Percentiles rank a stretch among this genome's conserved stretches.
These are phyloP conservation scores for Lasioglossum albipes DNA, from an alignment of 1,140 invertebrate species.

Conservation along the genomic window DNA sequence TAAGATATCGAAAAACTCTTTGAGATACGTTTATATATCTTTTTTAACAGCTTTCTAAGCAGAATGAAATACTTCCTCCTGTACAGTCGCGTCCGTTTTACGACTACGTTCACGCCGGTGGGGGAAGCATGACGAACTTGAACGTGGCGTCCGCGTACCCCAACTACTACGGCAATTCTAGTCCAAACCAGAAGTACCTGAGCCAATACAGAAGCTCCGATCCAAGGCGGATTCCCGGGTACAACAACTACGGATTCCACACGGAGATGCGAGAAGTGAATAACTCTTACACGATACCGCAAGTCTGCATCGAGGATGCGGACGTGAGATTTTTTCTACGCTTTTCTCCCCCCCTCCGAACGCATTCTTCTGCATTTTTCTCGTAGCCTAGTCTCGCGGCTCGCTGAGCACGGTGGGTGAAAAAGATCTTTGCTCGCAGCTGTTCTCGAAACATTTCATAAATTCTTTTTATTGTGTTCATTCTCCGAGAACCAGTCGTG, in stretches of 20 bases:
- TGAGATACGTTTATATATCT: too few relatives aligned
- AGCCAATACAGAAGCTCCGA: conserved; percentile 46
- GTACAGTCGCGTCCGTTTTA: conserved; percentile 66
- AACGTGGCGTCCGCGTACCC: conserved; percentile 50
- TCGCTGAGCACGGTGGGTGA: not conserved
- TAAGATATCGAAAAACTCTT: too few relatives aligned
- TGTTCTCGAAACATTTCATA: too few relatives aligned
- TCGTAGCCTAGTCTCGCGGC: not conserved
- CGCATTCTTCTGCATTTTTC: not conserved
- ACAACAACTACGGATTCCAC: conserved; percentile 74
- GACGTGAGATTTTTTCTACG: conserved; percentile 63
- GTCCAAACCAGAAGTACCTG: conserved; percentile 56
- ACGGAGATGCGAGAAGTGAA: conserved; percentile 75
- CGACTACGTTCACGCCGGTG: conserved; percentile 69
- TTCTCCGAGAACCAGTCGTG: too few relatives aligned
- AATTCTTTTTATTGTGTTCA: too few relatives aligned
- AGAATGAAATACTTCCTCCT: not conserved
- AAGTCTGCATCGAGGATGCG: conserved; percentile 69
- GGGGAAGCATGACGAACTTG: conserved; percentile 43
- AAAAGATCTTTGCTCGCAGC: too few relatives aligned
- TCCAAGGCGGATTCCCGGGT: conserved; percentile 56
- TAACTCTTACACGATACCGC: conserved; percentile 69
- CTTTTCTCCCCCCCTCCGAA: not conserved
- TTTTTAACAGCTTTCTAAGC: too few relatives aligned
- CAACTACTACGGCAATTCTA: conserved; percentile 74